Conservation (phyloP, 2,113 vertebrate genomes). For the Oryctolagus cuniculus region mOryCun1.1 NC_091433.1:120430501-120431000, state of each 20-base stretch:
- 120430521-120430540: background rate
- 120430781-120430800: background rate
- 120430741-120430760: background rate
- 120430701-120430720: background rate
- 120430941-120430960: too few species aligned
- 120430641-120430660: background rate
- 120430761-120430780: background rate
- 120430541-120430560: background rate
- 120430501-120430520: background rate
- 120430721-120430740: background rate
- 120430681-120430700: background rate
- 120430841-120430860: background rate
- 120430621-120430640: background rate
- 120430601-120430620: background rate
- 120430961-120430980: too few species aligned
- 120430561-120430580: rapidly evolving
- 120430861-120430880: background rate
- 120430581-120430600: background rate
- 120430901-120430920: background rate
- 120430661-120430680: background rate
- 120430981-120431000: too few species aligned
- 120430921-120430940: too few species aligned
- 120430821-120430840: background rate
- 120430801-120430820: background rate
- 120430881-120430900: background rate